These are phyloP conservation scores for Torymus tubicola DNA, from an alignment of 2,888 invertebrate species.

Conservation along the genomic window DNA sequence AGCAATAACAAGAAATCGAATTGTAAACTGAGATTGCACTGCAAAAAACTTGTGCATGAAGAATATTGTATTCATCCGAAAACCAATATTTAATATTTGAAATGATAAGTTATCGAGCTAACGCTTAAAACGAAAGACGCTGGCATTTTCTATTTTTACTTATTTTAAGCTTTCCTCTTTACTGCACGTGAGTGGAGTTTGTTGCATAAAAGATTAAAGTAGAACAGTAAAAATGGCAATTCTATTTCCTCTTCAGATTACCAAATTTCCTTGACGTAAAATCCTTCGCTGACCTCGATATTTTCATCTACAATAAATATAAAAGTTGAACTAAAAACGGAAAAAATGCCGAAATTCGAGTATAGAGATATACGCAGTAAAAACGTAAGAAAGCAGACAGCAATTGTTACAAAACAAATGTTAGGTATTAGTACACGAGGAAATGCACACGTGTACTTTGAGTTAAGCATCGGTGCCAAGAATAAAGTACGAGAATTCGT, in stretches of 20 bases:
- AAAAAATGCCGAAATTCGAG: too few relatives aligned
- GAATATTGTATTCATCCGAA: too few relatives aligned
- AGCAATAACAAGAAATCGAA: too few relatives aligned
- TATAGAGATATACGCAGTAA: not conserved
- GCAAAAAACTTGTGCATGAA: too few relatives aligned
- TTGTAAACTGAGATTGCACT: too few relatives aligned
- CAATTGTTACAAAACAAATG: not conserved
- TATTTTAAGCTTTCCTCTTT: not conserved
- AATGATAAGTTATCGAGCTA: not conserved
- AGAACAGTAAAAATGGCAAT: conserved; percentile 9
- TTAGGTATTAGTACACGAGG: not conserved
- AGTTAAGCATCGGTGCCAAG: not conserved
- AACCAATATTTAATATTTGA: not conserved
- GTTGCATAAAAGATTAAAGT: conserved; percentile 23
- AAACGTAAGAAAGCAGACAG: not conserved
- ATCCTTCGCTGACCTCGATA: too few relatives aligned
- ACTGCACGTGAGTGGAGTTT: not conserved
- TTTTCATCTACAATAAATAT: too few relatives aligned
- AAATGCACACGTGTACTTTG: not conserved
- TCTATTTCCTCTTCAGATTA: not conserved
- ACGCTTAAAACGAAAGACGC: not conserved
- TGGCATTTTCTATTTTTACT: conserved; percentile 15
- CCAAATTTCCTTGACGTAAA: too few relatives aligned
- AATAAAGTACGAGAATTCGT: not conserved
- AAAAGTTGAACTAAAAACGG: too few relatives aligned